These are phyloP conservation scores for Boloria selene DNA, from an alignment of 2,888 invertebrate genomes.

Conservation along the genomic window DNA sequence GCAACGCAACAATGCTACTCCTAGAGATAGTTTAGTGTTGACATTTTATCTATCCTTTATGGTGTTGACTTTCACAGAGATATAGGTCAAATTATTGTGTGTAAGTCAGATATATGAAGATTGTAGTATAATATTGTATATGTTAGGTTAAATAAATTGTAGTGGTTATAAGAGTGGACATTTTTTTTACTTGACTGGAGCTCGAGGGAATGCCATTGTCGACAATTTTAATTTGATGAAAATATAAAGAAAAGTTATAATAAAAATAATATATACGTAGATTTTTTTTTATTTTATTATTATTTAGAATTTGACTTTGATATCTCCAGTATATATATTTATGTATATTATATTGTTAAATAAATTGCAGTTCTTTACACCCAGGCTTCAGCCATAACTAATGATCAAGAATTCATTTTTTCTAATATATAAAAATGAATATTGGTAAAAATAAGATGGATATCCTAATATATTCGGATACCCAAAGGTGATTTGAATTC, in stretches of 20 bases:
- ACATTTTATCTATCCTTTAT: constrained; percentile 1
- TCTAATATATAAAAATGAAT: not conserved
- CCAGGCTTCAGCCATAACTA: not conserved
- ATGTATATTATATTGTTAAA: constrained; percentile 4
- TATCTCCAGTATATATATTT: not conserved
- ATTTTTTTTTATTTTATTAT: constrained; percentile 8
- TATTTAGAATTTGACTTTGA: constrained; percentile 4
- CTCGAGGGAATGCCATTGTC: constrained; percentile 3
- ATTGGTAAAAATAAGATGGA: constrained; percentile 4
- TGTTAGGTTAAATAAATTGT: constrained; percentile 20
- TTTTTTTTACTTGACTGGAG: not conserved
- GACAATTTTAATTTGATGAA: not conserved
- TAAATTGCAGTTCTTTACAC: too few relatives aligned
- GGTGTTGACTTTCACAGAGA: not conserved
- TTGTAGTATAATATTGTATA: constrained; percentile 22
- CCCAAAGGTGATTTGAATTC: too few relatives aligned
- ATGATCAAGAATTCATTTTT: not conserved
- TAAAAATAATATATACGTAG: constrained; percentile 1
- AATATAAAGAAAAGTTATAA: constrained; percentile 6
- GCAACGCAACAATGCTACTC: too few relatives aligned
- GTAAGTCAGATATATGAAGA: constrained; percentile 20
- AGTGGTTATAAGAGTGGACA: constrained; percentile 12
- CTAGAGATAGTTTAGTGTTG: not conserved
- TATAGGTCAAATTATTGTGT: constrained; percentile 22
- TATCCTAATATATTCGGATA: too few relatives aligned